These are phyloP conservation scores for Campoplex capitator DNA, from an alignment of 2,888 invertebrate genomes.

Conservation along the genomic window DNA sequence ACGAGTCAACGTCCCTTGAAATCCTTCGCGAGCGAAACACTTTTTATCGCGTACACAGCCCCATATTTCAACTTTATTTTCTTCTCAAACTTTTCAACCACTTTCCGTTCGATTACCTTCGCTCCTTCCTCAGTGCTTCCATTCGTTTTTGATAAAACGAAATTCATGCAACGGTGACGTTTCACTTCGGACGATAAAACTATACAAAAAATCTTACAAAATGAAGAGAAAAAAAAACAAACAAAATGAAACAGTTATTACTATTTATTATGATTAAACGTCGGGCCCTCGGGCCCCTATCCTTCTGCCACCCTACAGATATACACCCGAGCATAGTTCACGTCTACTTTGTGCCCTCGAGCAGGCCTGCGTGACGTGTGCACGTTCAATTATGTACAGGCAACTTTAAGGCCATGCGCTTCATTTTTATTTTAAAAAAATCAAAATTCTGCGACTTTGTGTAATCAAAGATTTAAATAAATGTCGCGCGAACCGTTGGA, in stretches of 20 bases:
- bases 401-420: background rate
- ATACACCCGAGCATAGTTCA: background rate
- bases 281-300: constrained; percentile 49
- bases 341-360: constrained; percentile 38
- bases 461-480: too few relatives aligned
- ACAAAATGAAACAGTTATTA: background rate
- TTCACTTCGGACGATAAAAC: constrained; percentile 15
- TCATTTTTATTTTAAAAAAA: background rate
- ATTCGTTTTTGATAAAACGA: background rate
- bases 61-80: background rate
- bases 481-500: too few relatives aligned
- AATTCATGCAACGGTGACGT: constrained; percentile 21
- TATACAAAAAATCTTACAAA: background rate
- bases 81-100: constrained; percentile 16
- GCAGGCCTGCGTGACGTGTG: constrained; percentile 28
- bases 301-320: constrained; percentile 15
- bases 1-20: constrained; percentile 4
- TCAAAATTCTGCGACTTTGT: background rate
- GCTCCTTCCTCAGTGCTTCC: background rate
- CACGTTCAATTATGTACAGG: constrained; percentile 16
- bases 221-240: constrained; percentile 21
- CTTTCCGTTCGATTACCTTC: background rate
- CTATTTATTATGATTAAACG: constrained; percentile 63
- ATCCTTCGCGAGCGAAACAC: background rate
- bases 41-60: background rate